These are phyloP conservation scores for Nycticryphes semicollaris DNA, from an alignment of 2,113 vertebrate species.

Conservation along the genomic window DNA sequence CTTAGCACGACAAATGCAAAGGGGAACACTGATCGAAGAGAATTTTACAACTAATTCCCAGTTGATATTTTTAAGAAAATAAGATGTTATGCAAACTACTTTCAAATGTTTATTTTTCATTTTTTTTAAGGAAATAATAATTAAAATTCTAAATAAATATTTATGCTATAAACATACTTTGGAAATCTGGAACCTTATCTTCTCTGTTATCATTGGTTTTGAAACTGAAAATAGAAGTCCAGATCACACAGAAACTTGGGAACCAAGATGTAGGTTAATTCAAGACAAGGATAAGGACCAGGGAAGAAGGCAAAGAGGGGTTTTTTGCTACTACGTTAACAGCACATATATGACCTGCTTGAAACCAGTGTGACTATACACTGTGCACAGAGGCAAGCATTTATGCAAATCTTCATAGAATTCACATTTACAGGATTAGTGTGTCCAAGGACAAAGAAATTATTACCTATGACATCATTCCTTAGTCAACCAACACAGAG, in stretches of 20 bases:
- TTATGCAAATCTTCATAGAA: not conserved
- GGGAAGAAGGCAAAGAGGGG: not conserved
- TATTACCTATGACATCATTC: not conserved
- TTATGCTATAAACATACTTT: not conserved
- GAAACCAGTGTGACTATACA: not conserved
- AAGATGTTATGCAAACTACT: constrained; percentile 8
- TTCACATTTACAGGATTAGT: not conserved
- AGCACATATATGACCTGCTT: not conserved
- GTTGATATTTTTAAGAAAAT: constrained; percentile 49
- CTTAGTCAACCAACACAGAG: constrained; percentile 47
- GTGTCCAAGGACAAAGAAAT: constrained; percentile 43
- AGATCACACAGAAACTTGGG: not conserved
- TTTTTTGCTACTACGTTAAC: not conserved
- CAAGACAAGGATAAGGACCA: not conserved
- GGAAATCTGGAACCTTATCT: not conserved
- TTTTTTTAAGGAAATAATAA: not conserved
- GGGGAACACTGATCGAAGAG: not conserved
- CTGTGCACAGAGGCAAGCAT: not conserved
- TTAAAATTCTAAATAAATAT: not conserved
- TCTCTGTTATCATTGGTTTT: not conserved
- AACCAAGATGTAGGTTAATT: not conserved
- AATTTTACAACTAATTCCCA: not conserved
- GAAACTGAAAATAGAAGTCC: not conserved
- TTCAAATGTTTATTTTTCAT: not conserved
- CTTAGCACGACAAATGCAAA: not conserved